phyloP scores from a whole-genome alignment of 1,140 invertebrate species.

The Trichonephila clavipes region DNA sequence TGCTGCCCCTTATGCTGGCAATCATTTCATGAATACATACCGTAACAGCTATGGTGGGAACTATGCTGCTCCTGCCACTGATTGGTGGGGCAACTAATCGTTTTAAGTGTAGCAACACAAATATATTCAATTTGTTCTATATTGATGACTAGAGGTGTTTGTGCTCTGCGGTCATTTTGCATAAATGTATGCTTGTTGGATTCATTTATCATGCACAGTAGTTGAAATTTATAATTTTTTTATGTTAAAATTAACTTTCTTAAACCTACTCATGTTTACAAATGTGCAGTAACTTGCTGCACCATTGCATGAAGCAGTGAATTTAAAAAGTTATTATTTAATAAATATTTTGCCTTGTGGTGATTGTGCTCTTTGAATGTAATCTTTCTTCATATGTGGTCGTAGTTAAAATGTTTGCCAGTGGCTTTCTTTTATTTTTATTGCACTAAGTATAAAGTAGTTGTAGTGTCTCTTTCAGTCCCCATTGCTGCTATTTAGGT shows the following conservation, averaged over 20 bases:
- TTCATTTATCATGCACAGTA: conserved; percentile 77
- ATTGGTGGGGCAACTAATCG: conserved; percentile 77
- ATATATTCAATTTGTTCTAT: conserved; percentile 46
- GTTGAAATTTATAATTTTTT: conserved; percentile 65
- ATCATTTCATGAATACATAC: conserved; percentile 73
- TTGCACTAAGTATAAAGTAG: conserved; percentile 74
- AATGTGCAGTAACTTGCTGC: conserved; percentile 45
- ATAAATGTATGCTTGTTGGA: conserved; percentile 75
- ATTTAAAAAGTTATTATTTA: conserved; percentile 47
- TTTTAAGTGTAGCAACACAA: conserved; percentile 18
- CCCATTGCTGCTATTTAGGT: conserved; percentile 75
- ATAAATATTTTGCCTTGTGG: conserved; percentile 72
- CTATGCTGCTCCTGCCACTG: conserved; percentile 68
- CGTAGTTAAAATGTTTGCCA: conserved; percentile 73
- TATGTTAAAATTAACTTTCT: conserved; percentile 32
- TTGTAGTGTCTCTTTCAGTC: conserved; percentile 66
- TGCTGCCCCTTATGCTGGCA: conserved; percentile 53
- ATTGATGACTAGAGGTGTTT: conserved; percentile 66
- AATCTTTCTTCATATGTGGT: conserved; percentile 64
- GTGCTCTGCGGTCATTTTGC: conserved; percentile 64
- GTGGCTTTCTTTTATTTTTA: conserved; percentile 72
- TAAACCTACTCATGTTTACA: conserved; percentile 13
- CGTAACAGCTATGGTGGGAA: conserved; percentile 76
- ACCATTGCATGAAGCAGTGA: conserved; percentile 42
- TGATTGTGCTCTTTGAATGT: conserved; percentile 76